Base-by-base conservation (phyloP, 2,797 vertebrate genomes). In the Chiroxiphia lanceolata region DNA sequence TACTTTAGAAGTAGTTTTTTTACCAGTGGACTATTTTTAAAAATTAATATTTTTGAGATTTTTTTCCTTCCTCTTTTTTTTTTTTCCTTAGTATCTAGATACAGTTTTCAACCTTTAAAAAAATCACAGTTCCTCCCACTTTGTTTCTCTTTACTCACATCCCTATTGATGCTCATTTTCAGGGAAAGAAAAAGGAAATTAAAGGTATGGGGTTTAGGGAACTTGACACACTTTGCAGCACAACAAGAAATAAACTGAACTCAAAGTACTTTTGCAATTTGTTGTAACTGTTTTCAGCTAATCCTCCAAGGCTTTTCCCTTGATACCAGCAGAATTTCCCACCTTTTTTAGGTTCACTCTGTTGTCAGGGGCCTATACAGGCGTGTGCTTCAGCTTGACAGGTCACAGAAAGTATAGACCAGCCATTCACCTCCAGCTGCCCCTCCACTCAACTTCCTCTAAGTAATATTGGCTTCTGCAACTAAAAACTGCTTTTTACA, bases 341-440 rank as follows among this genome's bases (percentile, higher is more conserved):
- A 91, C 83, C 67, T 80, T 76, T 91, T 96, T 90, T 48, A 47
- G 64, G 54, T 82, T 91, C 79, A 36, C 57, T 70, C 48, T 38
- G 10, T 94, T 90, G 77, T 47, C 42, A 94, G 80, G 85, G 63
- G 57, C 79, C 71, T 92, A 19, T 91, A 79, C 59, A 42, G 87
- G 72, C 2, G 0, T 91, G 74, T 89, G 76, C 87, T 95, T 89
- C 94, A 91, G 67, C 57, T 88, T 95, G 93, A 88, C 83, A 95
- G 96, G 95, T 97, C 96, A 96, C 42, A n/a, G 91, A 96, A 96
- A 97, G 95, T 97, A 91, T 97, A 96, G 90, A 78, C 33, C 45
- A 96, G 85, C 59, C 67, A 92, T 95, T 97, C 93, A 95, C 97
- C 97, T 96, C 91, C 83, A 90, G 85, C 78, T 97, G 96, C 95